Evolutionary conservation across 2,113 vertebrate species (phyloP).

Genomic region (Tyrannus savana): DNA sequence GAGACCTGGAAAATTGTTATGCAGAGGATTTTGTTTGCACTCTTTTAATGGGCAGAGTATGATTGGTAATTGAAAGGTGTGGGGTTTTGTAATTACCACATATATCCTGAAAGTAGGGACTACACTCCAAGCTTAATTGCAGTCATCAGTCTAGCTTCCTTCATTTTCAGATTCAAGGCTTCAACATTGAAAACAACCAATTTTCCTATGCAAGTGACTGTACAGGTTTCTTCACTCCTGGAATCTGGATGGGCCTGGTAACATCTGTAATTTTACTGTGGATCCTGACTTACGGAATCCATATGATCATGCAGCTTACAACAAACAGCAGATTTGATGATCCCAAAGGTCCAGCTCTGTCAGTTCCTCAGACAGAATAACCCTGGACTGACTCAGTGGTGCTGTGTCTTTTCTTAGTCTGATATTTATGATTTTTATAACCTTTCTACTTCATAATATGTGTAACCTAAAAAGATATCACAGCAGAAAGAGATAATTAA

Average conservation of each 20-base stretch:
- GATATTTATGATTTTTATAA: neutral
- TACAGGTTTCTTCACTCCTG: constrained; percentile 61
- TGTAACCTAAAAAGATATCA: neutral
- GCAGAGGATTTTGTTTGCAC: neutral
- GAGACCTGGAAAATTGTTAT: neutral
- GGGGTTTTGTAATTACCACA: neutral
- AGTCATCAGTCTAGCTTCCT: neutral
- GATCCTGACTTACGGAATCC: constrained; percentile 59
- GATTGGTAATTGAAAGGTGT: neutral
- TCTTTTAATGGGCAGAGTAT: neutral
- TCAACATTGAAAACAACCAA: constrained; percentile 37
- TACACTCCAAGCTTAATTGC: neutral
- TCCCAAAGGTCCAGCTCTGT: constrained; percentile 51
- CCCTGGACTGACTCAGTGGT: neutral
- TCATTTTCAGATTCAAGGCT: constrained; percentile 70
- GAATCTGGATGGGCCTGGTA: constrained; percentile 67
- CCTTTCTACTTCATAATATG: neutral
- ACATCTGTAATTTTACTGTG: constrained; percentile 56
- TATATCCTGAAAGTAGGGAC: neutral
- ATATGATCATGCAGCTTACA: constrained; percentile 65
- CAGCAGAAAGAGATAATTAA: neutral
- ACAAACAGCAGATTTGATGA: constrained; percentile 66
- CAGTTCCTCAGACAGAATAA: constrained; percentile 69
- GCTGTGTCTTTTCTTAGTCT: neutral
- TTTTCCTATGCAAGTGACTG: constrained; percentile 69